Base-by-base conservation (phyloP, 2,113 vertebrate genomes). In the Coracopsis vasa region DNA sequence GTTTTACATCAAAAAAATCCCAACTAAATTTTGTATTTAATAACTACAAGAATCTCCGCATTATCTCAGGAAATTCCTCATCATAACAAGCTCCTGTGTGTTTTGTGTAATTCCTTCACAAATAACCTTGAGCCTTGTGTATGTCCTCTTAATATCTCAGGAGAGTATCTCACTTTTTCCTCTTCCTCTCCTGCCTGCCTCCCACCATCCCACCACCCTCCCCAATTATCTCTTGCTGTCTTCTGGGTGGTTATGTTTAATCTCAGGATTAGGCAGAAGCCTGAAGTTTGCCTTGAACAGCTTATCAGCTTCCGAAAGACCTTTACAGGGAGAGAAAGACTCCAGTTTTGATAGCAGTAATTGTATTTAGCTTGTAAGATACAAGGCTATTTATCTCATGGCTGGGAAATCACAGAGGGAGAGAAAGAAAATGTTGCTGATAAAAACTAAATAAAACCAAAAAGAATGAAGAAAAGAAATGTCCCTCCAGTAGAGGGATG, bases 301-400 rank as follows among this genome's bases (percentile, higher is more conserved):
- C 95, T 98, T 98, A 98, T 98, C 98, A 97, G 80, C 92, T 97
- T 97, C 96, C 96, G 92, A 96, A 91, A 97, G 97, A 98, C 97
- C 97, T 98, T 98, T 98, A 97, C 92, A 96, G 96, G 97, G 92
- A 96, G 95, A 97, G 95, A 97, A 97, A 98, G 97, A 96, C 98
- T 97, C 89, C 91, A 95, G 97, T 97, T 98, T 98, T 98, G 98
- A 99, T 98, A 98, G 96, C 54, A 95, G 97, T 98, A 98, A 98
- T 98, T 98, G 98, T 98, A 98, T 98, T 98, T 98, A 98, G 98
- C 97, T 98, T 98, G 97, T 97, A 98, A 97, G 98, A 97, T 97
- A 97, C 96, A 97, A 96, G 93, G 95, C 96, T 98, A 98, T 98
- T 98, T 98, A 98, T 98, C 98, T 98, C 88, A 65, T 2, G 31